A percentile compares a stretch with the other conserved stretches of the same genome.
phyloP scores from a whole-genome alignment of 2,888 invertebrate species.

The Cheiracanthium punctorium region DNA sequence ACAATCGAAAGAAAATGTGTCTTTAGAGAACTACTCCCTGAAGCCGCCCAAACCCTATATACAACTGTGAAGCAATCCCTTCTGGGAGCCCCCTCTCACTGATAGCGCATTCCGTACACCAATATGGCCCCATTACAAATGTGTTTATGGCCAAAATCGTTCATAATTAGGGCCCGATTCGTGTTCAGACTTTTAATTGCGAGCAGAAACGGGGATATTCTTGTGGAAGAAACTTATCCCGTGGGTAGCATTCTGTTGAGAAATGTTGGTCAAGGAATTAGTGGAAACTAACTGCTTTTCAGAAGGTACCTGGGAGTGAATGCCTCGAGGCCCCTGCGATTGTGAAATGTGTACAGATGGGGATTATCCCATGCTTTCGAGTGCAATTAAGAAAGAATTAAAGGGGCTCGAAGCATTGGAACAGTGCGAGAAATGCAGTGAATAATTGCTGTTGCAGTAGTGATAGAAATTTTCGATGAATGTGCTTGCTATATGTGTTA shows the following conservation, averaged over 20 bases:
- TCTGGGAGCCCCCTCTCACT: background rate
- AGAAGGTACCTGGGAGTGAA: conserved; percentile 19
- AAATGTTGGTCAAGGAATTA: conserved; percentile 59
- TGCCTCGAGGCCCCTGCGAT: conserved; percentile 48
- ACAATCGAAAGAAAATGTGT: too few relatives aligned
- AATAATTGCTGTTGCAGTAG: too few relatives aligned
- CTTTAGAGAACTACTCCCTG: background rate
- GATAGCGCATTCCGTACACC: background rate
- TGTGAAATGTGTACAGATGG: conserved; percentile 56
- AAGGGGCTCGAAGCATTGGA: too few relatives aligned
- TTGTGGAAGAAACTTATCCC: conserved; percentile 30
- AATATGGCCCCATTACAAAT: conserved; percentile 48
- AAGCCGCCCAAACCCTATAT: background rate
- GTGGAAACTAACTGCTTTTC: conserved; percentile 40
- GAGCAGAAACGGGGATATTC: background rate
- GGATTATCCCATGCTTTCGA: conserved; percentile 1
- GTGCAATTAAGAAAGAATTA: too few relatives aligned
- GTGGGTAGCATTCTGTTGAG: conserved; percentile 37
- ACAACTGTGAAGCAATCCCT: background rate
- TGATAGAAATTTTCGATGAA: too few relatives aligned
- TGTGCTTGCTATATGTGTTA: too few relatives aligned
- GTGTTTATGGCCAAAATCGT: conserved; percentile 60
- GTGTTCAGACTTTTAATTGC: conserved; percentile 29
- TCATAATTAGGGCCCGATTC: conserved; percentile 29
- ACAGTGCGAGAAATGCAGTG: too few relatives aligned